Evolutionary conservation across 2,888 invertebrate species (phyloP), one percentile per base, ranked within the genome.

Genomic region (Phaedon cochleariae): DNA sequence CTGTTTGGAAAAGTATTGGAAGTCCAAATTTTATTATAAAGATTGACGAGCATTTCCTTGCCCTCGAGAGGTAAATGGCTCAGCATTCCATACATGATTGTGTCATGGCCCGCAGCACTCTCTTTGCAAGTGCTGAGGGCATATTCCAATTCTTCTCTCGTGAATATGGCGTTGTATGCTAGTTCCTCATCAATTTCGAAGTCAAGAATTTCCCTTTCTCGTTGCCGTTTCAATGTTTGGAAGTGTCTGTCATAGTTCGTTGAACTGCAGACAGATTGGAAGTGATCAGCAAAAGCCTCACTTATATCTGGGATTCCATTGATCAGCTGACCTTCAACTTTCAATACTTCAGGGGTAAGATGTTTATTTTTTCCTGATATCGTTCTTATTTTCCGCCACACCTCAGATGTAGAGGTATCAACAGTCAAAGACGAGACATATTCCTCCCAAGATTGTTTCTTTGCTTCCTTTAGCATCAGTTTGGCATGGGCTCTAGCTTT

Each of bases 391-490:
- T 46, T 46, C 10, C 20, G 3, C 46, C 46, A 46, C 6, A 46
- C 46, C 20, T 29, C 31, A 9, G 17, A 22, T 17, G 31, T 17
- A 31, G 53, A 12, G 29, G 53, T 53, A 29, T 53, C 53, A 2
- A 31, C 18, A 31, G 29, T 53, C 29, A 53, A 29, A 6, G 53
- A 31, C 4, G 53, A 53, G 3, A 53, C 53, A 53, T 53, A 53
- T 4, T 53, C 53, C 29, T 53, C 29, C 53, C 15, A 53, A 1
- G 31, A 53, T 5, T 31, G 12, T 53, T 17, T 22, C 18, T 53
- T 31, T 6, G n/a, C 17, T 31, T 53, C 17, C 15, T 53, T 53
- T n/a, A 53, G 6, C 9, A 31, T 29, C 1, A 26, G n/a, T 29
- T 31, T 26, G 6, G 53, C 53, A 17, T 17, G 29, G n/a, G 53